Base-by-base conservation (phyloP, 2,113 vertebrate species). In the Motacilla alba region DNA sequence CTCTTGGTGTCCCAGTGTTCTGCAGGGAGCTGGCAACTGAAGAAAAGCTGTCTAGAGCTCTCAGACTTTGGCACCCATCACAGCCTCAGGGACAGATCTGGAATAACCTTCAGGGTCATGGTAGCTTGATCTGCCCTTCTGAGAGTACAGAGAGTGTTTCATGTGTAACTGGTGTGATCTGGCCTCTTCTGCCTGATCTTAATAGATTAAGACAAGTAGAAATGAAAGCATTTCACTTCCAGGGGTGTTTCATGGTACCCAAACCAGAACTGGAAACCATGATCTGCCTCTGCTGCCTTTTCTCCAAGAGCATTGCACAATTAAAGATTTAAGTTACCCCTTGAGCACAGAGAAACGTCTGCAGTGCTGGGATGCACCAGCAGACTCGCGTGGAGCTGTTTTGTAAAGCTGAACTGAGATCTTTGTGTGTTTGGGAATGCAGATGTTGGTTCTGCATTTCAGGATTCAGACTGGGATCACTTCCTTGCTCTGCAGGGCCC, bases 131-230 rank as follows among this genome's bases (percentile, higher is more conserved):
- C 10, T 75, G 33, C 12, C 28, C 9, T 46, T 20, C 13, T 75
- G 33, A 18, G 27, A 67, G 17, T 19, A 19, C 0, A 10, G 8
- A 14, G 11, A 4, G 4, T 28, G 3, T 13, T 55, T 72, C 15
- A 1, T 11, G 2, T 21, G 4, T 63, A 49, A 18, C 18, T 30
- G 8, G 13, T 23, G 23, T 74, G 31, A 37, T n/a, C 39, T 53
- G 52, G 13, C 30, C 46, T 81, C 55, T 62, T 63, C 39, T 85
- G 41, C 6, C 33, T 79, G 52, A 28, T 53, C 8, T 41, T 62
- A 16, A 10, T 41, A 28, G 31, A 3, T 1, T 26, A 41, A 68
- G 20, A 20, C 16, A 44, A 79, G 9, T 35, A 44, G 33, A 74
- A 66, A 11, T 35, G 28, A 67, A 33, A 23, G 19, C 10, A 3